These are phyloP conservation scores for Beris morrisii DNA, from an alignment of 2,888 invertebrate genomes.

Conservation along the genomic window DNA sequence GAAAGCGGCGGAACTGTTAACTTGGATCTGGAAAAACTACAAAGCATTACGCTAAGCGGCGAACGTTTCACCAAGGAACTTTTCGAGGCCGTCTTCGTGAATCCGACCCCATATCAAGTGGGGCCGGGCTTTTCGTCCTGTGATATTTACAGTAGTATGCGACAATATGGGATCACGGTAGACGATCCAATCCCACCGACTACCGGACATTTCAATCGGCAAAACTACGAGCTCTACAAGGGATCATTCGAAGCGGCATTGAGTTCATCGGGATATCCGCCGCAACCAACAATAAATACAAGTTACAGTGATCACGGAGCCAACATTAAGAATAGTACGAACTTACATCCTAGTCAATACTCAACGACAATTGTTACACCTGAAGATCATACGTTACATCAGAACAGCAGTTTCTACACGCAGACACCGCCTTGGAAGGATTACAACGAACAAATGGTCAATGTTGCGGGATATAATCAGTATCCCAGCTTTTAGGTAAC, in stretches of 20 bases:
- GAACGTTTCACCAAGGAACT: constrained; percentile 58
- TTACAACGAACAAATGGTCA: constrained; percentile 50
- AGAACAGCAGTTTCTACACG: constrained; percentile 54
- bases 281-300: constrained; percentile 31
- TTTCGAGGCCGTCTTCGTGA: constrained; percentile 55
- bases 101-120: constrained; percentile 57
- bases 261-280: constrained; percentile 33
- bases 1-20: constrained; percentile 58
- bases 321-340: neutral
- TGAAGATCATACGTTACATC: constrained; percentile 44
- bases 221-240: constrained; percentile 64
- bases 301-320: neutral
- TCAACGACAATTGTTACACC: neutral
- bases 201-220: constrained; percentile 47
- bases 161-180: constrained; percentile 46
- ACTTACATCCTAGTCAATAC: constrained; percentile 16
- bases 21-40: constrained; percentile 60
- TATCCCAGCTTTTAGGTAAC: constrained; percentile 31
- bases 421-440: constrained; percentile 57
- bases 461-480: constrained; percentile 36
- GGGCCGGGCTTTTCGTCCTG: constrained; percentile 41
- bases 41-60: constrained; percentile 57
- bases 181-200: constrained; percentile 37
- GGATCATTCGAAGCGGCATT: constrained; percentile 61
- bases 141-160: constrained; percentile 50